These are phyloP conservation scores for Antechinus stuartii DNA, from an alignment of 2,113 vertebrate genomes.

Conservation along the genomic window DNA sequence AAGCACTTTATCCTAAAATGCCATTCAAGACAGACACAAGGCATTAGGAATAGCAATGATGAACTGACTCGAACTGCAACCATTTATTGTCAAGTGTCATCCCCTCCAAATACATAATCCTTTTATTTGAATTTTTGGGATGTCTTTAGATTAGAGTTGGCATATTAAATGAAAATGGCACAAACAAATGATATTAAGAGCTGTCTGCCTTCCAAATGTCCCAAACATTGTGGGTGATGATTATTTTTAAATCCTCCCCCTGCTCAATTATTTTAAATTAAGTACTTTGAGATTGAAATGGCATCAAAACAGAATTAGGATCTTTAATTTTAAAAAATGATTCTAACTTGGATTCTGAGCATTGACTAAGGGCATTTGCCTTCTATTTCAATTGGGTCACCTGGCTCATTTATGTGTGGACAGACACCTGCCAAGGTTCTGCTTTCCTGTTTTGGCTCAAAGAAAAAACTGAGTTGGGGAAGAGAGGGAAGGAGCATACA, in stretches of 20 bases:
- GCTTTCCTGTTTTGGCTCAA: constrained; percentile 48
- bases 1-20: not conserved
- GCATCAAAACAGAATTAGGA: constrained; percentile 21
- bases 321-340: not conserved
- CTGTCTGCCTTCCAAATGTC: not conserved
- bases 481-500: not conserved
- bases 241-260: constrained; percentile 41
- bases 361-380: constrained; percentile 7
- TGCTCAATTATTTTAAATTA: constrained; percentile 8
- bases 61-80: not conserved
- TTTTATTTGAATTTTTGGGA: not conserved
- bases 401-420: constrained; percentile 27
- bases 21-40: not conserved
- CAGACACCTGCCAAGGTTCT: constrained; percentile 13
- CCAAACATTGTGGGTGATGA: not conserved
- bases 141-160: not conserved
- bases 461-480: not conserved
- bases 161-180: not conserved
- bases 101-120: not conserved
- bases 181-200: not conserved
- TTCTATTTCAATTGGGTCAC: constrained; percentile 26
- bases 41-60: not conserved
- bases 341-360: not conserved
- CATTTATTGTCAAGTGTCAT: not conserved
- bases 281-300: not conserved